A percentile compares a stretch with the other conserved stretches of the same genome.
Conservation (phyloP, 2,888 invertebrate species). For the Meliscaeva auricollis region DNA sequence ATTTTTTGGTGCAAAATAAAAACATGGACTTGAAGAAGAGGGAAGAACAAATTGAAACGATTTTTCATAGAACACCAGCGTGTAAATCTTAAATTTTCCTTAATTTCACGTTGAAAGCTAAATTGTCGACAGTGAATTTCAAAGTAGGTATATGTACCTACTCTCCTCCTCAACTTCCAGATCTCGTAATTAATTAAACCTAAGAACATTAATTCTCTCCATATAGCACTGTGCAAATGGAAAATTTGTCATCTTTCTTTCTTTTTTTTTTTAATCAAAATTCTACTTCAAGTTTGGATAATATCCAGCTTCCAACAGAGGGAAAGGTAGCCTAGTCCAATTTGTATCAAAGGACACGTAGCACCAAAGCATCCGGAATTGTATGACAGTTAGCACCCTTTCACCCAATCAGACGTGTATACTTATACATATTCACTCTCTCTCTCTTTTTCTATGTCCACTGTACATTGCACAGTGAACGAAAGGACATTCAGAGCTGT, state of each 20-base stretch:
- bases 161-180: background rate
- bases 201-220: background rate
- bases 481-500: constrained; percentile 41
- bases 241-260: constrained; percentile 16
- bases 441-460: constrained; percentile 16
- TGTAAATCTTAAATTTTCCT: too few species aligned
- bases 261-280: constrained; percentile 12
- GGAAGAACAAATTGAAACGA: too few species aligned
- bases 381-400: constrained; percentile 59
- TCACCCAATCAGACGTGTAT: constrained; percentile 59
- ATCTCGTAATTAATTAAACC: constrained; percentile 1
- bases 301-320: background rate
- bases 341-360: constrained; percentile 62
- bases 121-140: too few species aligned
- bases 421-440: background rate
- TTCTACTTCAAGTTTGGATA: constrained; percentile 1
- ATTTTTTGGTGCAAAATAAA: too few species aligned
- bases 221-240: background rate
- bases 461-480: background rate
- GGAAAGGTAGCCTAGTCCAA: constrained; percentile 49
- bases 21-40: too few species aligned
- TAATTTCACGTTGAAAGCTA: too few species aligned
- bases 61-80: too few species aligned
- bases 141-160: too few species aligned
- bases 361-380: constrained; percentile 44